phyloP scores from a whole-genome alignment of 2,113 vertebrate species.

The Myanophis thanlyinensis region DNA sequence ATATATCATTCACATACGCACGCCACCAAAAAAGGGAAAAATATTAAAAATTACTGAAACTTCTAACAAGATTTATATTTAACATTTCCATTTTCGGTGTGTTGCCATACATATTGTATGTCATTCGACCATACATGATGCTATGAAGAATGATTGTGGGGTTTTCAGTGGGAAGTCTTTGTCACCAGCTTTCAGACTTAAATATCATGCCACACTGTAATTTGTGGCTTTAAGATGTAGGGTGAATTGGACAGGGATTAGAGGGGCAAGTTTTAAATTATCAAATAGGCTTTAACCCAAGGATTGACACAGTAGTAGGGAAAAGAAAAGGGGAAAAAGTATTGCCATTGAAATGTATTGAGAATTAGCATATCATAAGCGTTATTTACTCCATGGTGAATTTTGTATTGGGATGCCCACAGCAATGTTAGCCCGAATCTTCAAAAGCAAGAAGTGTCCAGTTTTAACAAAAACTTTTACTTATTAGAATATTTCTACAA shows the following conservation, averaged over 20 bases:
- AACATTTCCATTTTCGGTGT: slow-evolving; percentile 76
- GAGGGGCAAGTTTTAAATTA: slow-evolving; percentile 16
- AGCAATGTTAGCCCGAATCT: background rate
- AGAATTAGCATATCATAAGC: background rate
- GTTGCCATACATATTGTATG: slow-evolving; percentile 68
- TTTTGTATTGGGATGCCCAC: background rate
- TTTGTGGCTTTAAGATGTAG: slow-evolving; percentile 9
- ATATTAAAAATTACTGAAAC: slow-evolving; percentile 86
- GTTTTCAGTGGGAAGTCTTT: slow-evolving; percentile 51
- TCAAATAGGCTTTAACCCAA: slow-evolving; percentile 14
- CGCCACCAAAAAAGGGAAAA: slow-evolving; percentile 75
- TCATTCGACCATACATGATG: slow-evolving; percentile 62
- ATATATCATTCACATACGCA: slow-evolving; percentile 79
- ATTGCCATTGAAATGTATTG: slow-evolving; percentile 1
- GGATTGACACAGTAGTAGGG: slow-evolving; percentile 10
- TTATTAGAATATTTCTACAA: background rate
- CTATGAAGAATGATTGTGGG: slow-evolving; percentile 57
- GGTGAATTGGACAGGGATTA: slow-evolving; percentile 24
- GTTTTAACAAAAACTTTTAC: background rate
- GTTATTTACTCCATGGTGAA: background rate
- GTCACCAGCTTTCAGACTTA: slow-evolving; percentile 34
- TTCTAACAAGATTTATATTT: slow-evolving; percentile 81
- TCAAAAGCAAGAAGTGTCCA: background rate
- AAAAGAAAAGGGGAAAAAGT: background rate
- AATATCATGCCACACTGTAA: slow-evolving; percentile 37